Evolutionary conservation across 2,888 invertebrate species (phyloP).

Genomic region (Drosophila heteroneura): DNA sequence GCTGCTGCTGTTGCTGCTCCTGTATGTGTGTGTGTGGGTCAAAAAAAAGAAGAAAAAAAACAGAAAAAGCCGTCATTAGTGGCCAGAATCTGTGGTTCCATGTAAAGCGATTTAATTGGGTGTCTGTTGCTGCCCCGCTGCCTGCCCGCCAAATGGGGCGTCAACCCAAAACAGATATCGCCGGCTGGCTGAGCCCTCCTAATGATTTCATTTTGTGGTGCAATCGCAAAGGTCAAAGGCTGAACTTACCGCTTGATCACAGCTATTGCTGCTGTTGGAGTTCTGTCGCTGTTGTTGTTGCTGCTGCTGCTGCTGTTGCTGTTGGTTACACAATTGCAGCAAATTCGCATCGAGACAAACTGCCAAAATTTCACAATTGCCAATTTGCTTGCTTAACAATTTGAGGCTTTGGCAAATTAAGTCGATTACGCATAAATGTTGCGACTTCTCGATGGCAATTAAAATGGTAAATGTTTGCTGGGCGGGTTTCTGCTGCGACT

Average conservation of each 20-base stretch:
- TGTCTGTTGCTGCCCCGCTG: constrained; percentile 51
- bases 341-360: constrained; percentile 83
- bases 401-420: constrained; percentile 85
- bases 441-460: constrained; percentile 84
- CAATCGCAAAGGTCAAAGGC: constrained; percentile 73
- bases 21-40: constrained; percentile 38
- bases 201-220: constrained; percentile 73
- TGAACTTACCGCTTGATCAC: constrained; percentile 71
- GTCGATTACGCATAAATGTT: constrained; percentile 85
- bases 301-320: constrained; percentile 55
- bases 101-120: constrained; percentile 83
- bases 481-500: constrained; percentile 69
- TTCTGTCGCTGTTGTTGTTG: constrained; percentile 57
- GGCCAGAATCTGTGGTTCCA: constrained; percentile 66
- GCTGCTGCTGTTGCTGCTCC: constrained; percentile 25
- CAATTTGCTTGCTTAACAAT: constrained; percentile 85
- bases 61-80: constrained; percentile 66
- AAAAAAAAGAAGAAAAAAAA: neutral
- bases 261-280: constrained; percentile 54
- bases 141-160: constrained; percentile 58
- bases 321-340: constrained; percentile 79
- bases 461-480: constrained; percentile 84
- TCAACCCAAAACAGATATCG: constrained; percentile 54
- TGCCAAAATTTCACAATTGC: constrained; percentile 84
- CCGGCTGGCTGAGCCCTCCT: constrained; percentile 35